phyloP scores from a whole-genome alignment of 2,113 vertebrate species.

The Damaliscus lunatus region DNA sequence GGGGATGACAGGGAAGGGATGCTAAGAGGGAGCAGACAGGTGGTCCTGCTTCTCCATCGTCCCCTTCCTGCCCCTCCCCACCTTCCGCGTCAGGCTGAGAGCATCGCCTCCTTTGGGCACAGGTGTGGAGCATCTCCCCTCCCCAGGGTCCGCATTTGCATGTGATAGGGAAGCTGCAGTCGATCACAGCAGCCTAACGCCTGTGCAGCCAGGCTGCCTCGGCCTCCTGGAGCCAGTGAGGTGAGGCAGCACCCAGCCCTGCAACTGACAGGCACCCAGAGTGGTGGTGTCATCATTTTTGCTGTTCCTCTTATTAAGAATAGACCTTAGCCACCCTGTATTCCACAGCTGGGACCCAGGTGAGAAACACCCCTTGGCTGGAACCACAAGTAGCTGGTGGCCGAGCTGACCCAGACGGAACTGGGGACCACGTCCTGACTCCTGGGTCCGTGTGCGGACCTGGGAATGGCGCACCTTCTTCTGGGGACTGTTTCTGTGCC shows the following conservation, averaged over 20 bases:
- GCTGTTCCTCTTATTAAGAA: too few species aligned
- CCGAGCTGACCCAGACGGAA: rapidly evolving
- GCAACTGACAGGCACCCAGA: rapidly evolving
- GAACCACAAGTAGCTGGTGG: too few species aligned
- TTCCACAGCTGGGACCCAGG: not conserved
- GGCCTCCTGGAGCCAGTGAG: rapidly evolving
- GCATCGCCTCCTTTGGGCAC: rapidly evolving
- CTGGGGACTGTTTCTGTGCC: rapidly evolving
- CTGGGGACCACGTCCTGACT: not conserved
- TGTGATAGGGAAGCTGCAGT: not conserved
- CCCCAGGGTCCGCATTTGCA: rapidly evolving
- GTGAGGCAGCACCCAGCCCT: rapidly evolving
- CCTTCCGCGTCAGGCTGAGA: rapidly evolving
- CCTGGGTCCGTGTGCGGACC: rapidly evolving
- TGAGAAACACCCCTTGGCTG: not conserved
- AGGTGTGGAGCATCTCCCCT: rapidly evolving
- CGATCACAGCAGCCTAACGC: rapidly evolving
- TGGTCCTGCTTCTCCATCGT: rapidly evolving
- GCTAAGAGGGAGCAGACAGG: too few species aligned
- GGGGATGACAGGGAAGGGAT: rapidly evolving
- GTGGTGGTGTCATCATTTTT: rapidly evolving
- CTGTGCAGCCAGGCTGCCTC: rapidly evolving
- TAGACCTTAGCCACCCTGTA: rapidly evolving
- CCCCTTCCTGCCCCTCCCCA: rapidly evolving
- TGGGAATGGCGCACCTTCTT: rapidly evolving